phyloP scores from a whole-genome alignment of 2,113 vertebrate species.

The Chamaea fasciata region DNA sequence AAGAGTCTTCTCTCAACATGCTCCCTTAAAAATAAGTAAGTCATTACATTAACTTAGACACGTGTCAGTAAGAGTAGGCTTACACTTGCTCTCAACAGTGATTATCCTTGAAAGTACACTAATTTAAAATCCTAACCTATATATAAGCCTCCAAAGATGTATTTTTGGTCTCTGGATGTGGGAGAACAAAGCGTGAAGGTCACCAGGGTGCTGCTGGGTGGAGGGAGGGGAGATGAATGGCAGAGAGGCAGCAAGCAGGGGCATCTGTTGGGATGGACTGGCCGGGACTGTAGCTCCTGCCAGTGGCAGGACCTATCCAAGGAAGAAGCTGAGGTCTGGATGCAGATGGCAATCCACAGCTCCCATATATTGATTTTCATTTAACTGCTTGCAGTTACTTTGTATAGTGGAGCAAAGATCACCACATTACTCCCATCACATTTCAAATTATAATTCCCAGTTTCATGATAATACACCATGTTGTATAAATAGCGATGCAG shows the following conservation, averaged over 20 bases:
- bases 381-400: not conserved
- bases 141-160: not conserved
- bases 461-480: not conserved
- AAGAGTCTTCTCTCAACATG: not conserved
- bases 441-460: not conserved
- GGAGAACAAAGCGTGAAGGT: not conserved
- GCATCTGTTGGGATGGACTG: not conserved
- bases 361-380: not conserved
- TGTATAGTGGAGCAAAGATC: accelerated
- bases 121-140: not conserved
- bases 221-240: not conserved
- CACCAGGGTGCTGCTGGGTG: not conserved
- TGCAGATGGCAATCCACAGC: not conserved
- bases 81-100: not conserved
- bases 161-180: not conserved
- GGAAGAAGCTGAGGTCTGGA: not conserved
- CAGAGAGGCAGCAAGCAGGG: not conserved
- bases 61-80: not conserved
- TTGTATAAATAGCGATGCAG: not conserved
- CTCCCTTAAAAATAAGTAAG: not conserved
- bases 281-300: not conserved
- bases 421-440: not conserved
- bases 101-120: not conserved
- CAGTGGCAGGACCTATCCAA: not conserved
- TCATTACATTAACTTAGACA: not conserved